Evolutionary conservation across 2,797 vertebrate genomes (phyloP).

Genomic region (Heterohyrax brucei): DNA sequence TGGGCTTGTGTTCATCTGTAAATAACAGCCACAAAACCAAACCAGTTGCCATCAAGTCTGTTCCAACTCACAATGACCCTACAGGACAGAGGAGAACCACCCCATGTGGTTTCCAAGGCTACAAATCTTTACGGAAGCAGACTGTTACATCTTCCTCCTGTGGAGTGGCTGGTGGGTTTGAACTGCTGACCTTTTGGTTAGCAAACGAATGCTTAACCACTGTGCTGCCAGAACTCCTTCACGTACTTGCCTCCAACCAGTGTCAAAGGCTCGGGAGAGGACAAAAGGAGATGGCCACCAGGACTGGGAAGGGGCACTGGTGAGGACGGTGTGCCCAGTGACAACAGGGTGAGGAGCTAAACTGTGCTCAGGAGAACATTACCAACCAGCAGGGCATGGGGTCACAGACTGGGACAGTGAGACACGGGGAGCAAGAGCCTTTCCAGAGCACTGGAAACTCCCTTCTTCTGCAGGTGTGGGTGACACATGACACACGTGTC

Average conservation of each 20-base stretch:
- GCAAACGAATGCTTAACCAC: too few relatives aligned
- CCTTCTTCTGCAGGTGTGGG: neutral
- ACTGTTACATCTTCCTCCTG: too few relatives aligned
- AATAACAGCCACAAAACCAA: too few relatives aligned
- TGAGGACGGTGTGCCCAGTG: too few relatives aligned
- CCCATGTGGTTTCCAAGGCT: too few relatives aligned
- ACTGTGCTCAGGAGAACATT: neutral
- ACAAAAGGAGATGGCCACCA: neutral
- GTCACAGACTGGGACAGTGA: neutral
- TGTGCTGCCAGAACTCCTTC: too few relatives aligned
- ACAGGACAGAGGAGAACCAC: too few relatives aligned
- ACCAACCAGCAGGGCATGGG: neutral
- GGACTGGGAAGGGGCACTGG: neutral
- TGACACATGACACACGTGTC: neutral
- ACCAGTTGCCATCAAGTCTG: too few relatives aligned
- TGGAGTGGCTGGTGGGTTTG: too few relatives aligned
- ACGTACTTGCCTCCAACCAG: neutral
- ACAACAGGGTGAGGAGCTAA: neutral
- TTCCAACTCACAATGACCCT: too few relatives aligned
- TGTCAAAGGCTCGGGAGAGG: neutral
- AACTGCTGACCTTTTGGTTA: too few relatives aligned
- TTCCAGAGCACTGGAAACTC: neutral
- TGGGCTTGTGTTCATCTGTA: neutral
- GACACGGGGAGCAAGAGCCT: neutral
- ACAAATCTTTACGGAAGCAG: too few relatives aligned